These are phyloP conservation scores for Aptenodytes forsteri DNA, from an alignment of 2,113 vertebrate genomes.

Conservation along the genomic window DNA sequence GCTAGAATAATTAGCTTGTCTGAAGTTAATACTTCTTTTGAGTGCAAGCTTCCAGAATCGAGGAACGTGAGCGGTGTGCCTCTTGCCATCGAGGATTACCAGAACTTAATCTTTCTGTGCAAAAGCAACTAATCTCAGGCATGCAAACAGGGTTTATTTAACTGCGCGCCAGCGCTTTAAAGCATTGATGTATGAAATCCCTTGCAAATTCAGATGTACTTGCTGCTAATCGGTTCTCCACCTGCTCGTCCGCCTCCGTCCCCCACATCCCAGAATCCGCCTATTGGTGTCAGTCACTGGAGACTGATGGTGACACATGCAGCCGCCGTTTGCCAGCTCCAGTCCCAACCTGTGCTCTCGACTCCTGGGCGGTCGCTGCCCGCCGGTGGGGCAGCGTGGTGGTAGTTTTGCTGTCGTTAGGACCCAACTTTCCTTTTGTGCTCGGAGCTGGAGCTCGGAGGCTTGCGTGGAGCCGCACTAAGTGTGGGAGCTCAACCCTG, in stretches of 20 bases:
- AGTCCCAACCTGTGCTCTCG: slow-evolving; percentile 47
- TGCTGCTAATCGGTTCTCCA: slow-evolving; percentile 71
- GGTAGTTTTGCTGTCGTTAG: not conserved
- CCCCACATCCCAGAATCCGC: slow-evolving; percentile 13
- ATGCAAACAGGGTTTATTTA: slow-evolving; percentile 56
- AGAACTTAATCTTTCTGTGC: slow-evolving; percentile 6
- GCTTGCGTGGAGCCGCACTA: slow-evolving; percentile 3
- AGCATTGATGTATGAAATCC: slow-evolving; percentile 71
- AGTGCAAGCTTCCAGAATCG: not conserved
- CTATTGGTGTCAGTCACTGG: slow-evolving; percentile 38
- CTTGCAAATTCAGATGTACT: slow-evolving; percentile 57
- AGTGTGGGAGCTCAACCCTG: slow-evolving; percentile 5
- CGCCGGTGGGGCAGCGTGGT: slow-evolving; percentile 34
- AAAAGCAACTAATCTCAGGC: slow-evolving; percentile 56
- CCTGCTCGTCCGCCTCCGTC: slow-evolving; percentile 65
- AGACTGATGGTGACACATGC: slow-evolving; percentile 78
- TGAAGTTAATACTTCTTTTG: slow-evolving; percentile 23
- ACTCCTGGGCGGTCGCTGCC: slow-evolving; percentile 48
- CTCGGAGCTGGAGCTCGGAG: slow-evolving; percentile 43
- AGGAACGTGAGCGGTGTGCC: not conserved
- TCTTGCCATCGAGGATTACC: slow-evolving; percentile 22
- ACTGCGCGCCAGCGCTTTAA: slow-evolving; percentile 46
- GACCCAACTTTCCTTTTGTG: slow-evolving; percentile 35
- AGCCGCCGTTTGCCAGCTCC: slow-evolving; percentile 59
- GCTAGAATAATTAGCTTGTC: slow-evolving; percentile 28